Conservation (phyloP, 2,888 invertebrate genomes). For the Eupeodes luniger region DNA sequence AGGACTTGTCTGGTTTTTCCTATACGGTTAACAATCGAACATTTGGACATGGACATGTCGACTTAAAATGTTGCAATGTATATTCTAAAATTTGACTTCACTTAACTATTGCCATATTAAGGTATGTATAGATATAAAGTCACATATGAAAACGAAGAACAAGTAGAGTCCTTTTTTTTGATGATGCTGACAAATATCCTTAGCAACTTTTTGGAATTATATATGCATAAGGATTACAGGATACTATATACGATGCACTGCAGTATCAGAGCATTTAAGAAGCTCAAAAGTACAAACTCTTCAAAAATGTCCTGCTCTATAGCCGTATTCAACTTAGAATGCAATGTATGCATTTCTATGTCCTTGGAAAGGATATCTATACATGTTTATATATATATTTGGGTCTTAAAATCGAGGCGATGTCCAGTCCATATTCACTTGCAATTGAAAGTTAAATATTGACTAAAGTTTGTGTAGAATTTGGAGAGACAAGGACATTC, state of each 20-base stretch:
- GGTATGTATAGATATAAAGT: not conserved
- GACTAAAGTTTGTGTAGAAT: slow-evolving; percentile 55
- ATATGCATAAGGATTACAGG: slow-evolving; percentile 63
- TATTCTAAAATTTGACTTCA: slow-evolving; percentile 15
- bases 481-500: slow-evolving; percentile 62
- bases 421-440: slow-evolving; percentile 46
- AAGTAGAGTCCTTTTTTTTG: slow-evolving; percentile 13
- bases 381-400: not conserved
- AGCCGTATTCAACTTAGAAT: slow-evolving; percentile 20
- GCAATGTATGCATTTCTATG: slow-evolving; percentile 28
- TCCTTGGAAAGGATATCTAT: slow-evolving; percentile 37
- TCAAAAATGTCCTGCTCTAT: slow-evolving; percentile 41
- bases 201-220: slow-evolving; percentile 45
- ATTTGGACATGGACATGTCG: slow-evolving; percentile 28
- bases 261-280: slow-evolving; percentile 51
- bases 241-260: not conserved
- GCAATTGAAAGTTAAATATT: slow-evolving; percentile 73
- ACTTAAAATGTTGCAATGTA: slow-evolving; percentile 40
- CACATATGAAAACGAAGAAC: not conserved
- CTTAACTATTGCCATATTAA: not conserved
- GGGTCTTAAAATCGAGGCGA: not conserved
- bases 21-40: slow-evolving; percentile 35
- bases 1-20: slow-evolving; percentile 24
- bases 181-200: slow-evolving; percentile 65
- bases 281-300: slow-evolving; percentile 57